Base-by-base conservation (phyloP, 1,140 invertebrate genomes). In the Drosophila ananassae region DNA sequence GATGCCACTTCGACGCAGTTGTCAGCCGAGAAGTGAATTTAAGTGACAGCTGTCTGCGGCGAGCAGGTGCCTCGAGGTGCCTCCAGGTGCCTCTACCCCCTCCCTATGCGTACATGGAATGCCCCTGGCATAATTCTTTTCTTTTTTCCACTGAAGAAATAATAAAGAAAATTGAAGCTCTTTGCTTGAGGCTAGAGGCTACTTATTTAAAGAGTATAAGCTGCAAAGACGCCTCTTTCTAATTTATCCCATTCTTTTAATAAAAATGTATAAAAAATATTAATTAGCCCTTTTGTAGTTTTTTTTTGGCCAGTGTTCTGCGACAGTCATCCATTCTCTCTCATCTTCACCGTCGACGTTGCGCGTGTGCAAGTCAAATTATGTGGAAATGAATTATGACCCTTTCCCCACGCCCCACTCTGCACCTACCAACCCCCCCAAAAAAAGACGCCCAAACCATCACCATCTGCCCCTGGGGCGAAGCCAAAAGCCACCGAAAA, bases 311-410 rank as follows among this genome's bases (percentile, higher is more conserved):
- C 44, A 51, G 47, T 58, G 51, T 46, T 2, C 24, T 57, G 46
- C 32, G 39, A 69, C 41, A 47, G 8, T 8, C 37, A 46, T 30
- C 21, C 37, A 69, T 60, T 50, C 56, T 7, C 9, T 56, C 24
- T 39, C 64, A 51, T 39, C 34, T 46, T 44, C 21, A 12, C 7
- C 44, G 24, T 50, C 41, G 55, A 30, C 28, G 24, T 52, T 57
- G 62, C 72, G 81, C 81, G 72, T 77, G 80, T 77, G 63, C 81
- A 85, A 85, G 73, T 84, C 81, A 85, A 84, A 84, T 84, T 85
- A 80, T 73, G 77, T 84, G 81, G 81, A 85, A 84, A 84, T 80
- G 77, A 84, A 84, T 84, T 84, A 84, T 84, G 59, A 72, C 37
- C 60, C 67, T 24, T 47, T 34, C 48, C 34, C 53, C 44, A 51